These are phyloP conservation scores for Drosophila peninsularis DNA, from an alignment of 2,888 invertebrate species.

Conservation along the genomic window DNA sequence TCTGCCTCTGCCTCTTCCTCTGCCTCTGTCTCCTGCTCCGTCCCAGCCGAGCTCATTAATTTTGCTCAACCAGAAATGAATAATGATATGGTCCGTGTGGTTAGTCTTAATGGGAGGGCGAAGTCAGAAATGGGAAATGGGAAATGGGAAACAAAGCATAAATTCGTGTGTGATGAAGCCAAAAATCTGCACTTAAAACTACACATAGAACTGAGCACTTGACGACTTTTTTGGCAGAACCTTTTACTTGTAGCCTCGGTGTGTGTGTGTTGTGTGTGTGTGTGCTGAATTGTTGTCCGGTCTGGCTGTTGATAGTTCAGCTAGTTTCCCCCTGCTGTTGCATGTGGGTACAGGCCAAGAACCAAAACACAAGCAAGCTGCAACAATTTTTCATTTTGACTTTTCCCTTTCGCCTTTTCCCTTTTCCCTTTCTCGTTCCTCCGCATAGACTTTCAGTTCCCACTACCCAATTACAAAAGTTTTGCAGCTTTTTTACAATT, in stretches of 20 bases:
- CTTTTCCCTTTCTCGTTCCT: neutral
- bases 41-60: conserved; percentile 51
- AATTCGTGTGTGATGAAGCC: conserved; percentile 34
- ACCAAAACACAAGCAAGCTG: conserved; percentile 20
- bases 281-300: neutral
- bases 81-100: conserved; percentile 38
- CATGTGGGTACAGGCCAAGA: conserved; percentile 9
- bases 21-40: neutral
- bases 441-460: conserved; percentile 1
- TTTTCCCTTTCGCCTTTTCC: neutral
- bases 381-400: conserved; percentile 36
- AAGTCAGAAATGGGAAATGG: neutral
- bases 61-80: conserved; percentile 54
- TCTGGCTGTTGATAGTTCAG: conserved; percentile 19
- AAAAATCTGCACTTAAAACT: conserved; percentile 41
- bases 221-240: conserved; percentile 18
- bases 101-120: neutral
- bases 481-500: conserved; percentile 41
- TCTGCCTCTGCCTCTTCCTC: neutral
- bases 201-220: conserved; percentile 20
- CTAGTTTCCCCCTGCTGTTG: conserved; percentile 22
- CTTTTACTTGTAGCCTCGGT: conserved; percentile 11
- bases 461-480: conserved; percentile 51
- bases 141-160: conserved; percentile 2
- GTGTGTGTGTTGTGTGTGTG: neutral